A percentile compares a stretch with the other conserved stretches of the same genome.
Evolutionary conservation across 2,113 vertebrate species (phyloP).

Genomic region (Dolichotis patagonum): DNA sequence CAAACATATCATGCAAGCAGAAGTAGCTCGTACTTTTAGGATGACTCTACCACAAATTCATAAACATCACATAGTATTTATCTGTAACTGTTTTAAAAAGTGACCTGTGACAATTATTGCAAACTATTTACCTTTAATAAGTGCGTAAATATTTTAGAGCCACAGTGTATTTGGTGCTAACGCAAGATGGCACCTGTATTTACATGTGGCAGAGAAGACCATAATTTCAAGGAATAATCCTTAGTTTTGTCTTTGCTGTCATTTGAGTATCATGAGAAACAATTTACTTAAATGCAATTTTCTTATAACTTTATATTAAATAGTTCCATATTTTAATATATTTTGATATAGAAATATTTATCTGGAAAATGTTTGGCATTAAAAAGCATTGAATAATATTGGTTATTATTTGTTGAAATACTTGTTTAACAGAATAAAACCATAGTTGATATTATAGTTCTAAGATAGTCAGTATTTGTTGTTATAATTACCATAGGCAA

Average conservation of each 20-base stretch:
- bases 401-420: not conserved
- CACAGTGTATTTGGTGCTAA: not conserved
- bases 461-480: not conserved
- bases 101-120: not conserved
- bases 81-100: slow-evolving; percentile 8
- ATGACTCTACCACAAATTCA: not conserved
- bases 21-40: not conserved
- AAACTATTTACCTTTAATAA: not conserved
- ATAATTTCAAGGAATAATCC: not conserved
- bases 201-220: not conserved
- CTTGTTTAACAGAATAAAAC: not conserved
- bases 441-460: not conserved
- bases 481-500: not conserved
- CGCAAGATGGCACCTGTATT: not conserved
- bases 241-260: not conserved
- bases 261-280: not conserved
- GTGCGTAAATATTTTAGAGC: not conserved
- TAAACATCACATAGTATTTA: not conserved
- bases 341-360: not conserved
- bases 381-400: not conserved
- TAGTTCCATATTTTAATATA: not conserved
- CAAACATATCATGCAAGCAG: not conserved
- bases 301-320: not conserved
- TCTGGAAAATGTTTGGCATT: not conserved
- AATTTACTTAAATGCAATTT: not conserved